Evolutionary conservation across 2,113 vertebrate genomes (phyloP).

Genomic region (Hoplias malabaricus): DNA sequence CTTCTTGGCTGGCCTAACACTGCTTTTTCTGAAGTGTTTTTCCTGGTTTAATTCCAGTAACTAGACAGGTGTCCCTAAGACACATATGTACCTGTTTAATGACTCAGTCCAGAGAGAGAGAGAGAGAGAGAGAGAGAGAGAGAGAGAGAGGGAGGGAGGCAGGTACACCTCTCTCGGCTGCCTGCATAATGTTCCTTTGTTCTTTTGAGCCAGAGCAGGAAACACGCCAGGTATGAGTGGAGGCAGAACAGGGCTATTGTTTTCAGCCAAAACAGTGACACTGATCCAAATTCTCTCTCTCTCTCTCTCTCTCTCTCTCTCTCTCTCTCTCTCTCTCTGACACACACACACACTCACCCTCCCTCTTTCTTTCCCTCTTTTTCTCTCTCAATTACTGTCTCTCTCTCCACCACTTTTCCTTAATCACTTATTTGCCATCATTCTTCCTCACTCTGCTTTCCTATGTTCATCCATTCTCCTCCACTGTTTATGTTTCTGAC

Average conservation of each 20-base stretch:
- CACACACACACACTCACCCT: no score
- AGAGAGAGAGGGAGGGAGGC: background rate
- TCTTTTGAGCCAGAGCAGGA: constrained; percentile 2
- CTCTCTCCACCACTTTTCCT: no score
- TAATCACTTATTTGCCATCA: no score
- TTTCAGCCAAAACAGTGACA: background rate
- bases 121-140: background rate
- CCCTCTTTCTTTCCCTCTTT: no score
- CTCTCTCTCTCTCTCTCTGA: background rate
- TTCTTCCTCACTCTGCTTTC: no score
- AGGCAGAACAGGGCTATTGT: constrained; percentile 25
- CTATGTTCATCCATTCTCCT: no score
- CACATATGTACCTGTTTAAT: background rate
- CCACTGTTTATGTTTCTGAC: no score
- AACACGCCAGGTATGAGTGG: constrained; percentile 13
- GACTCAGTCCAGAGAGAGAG: background rate
- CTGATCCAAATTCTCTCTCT: background rate
- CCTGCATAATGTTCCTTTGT: constrained; percentile 26
- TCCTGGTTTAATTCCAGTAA: background rate
- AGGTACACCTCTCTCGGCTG: background rate
- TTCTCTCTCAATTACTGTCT: no score
- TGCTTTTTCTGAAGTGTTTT: background rate
- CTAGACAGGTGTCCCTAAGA: background rate
- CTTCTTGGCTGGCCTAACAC: background rate
- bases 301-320: background rate